Evolutionary conservation across 2,113 vertebrate species (phyloP).

Genomic region (Plectropomus leopardus): DNA sequence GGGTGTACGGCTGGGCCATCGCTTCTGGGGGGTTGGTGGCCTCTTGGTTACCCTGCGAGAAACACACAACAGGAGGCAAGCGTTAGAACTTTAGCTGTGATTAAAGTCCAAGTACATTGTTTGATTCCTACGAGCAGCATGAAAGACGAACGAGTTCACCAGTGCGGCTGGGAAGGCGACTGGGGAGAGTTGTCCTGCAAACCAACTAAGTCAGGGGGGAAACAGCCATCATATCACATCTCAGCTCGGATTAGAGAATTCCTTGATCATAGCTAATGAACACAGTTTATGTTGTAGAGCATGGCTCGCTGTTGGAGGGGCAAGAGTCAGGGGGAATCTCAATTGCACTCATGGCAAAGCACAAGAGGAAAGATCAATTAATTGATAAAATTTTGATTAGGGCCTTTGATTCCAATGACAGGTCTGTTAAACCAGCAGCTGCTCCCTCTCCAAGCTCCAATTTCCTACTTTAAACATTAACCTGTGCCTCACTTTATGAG

Average conservation of each 20-base stretch:
- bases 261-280: constrained; percentile 83
- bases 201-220: constrained; percentile 61
- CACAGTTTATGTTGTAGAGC: constrained; percentile 75
- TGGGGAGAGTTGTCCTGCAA: constrained; percentile 60
- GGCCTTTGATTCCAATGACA: constrained; percentile 77
- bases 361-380: constrained; percentile 84
- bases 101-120: constrained; percentile 41
- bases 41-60: constrained; percentile 94
- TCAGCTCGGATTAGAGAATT: constrained; percentile 72
- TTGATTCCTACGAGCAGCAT: constrained; percentile 29
- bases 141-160: constrained; percentile 34
- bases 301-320: constrained; percentile 45
- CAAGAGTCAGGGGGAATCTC: constrained; percentile 59
- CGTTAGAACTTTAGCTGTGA: constrained; percentile 4
- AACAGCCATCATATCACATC: constrained; percentile 72
- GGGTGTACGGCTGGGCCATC: constrained; percentile 96
- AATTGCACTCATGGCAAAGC: constrained; percentile 72
- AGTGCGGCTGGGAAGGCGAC: not conserved
- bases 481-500: constrained; percentile 14
- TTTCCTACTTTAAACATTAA: constrained; percentile 32
- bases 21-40: constrained; percentile 93
- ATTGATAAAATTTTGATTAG: constrained; percentile 86
- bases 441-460: constrained; percentile 47
- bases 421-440: constrained; percentile 70
- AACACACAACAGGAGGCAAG: constrained; percentile 18